These are phyloP conservation scores for Chunga burmeisteri DNA, from an alignment of 2,113 vertebrate species.

Conservation along the genomic window DNA sequence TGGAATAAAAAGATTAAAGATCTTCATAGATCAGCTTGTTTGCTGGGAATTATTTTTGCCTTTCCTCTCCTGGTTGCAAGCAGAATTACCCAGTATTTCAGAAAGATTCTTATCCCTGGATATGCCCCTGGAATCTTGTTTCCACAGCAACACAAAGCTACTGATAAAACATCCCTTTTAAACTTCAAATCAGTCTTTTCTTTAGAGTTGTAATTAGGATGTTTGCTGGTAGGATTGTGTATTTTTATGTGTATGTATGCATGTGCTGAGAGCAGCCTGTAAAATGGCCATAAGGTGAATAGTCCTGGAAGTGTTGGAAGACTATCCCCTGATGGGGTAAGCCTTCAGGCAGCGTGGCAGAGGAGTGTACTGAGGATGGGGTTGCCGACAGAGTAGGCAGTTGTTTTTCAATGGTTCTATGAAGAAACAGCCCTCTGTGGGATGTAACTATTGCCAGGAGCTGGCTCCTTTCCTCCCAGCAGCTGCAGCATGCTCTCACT, in stretches of 20 bases:
- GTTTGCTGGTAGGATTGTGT: not conserved
- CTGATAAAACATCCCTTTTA: slow-evolving; percentile 14
- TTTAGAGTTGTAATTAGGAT: not conserved
- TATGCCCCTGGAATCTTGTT: slow-evolving; percentile 50
- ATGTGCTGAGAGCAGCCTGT: not conserved
- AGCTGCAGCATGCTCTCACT: slow-evolving; percentile 42
- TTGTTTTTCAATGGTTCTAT: not conserved
- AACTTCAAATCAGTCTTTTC: not conserved
- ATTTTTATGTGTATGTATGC: not conserved
- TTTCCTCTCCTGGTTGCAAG: not conserved
- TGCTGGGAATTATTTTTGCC: slow-evolving; percentile 10
- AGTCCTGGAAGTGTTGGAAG: not conserved
- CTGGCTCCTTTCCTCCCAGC: slow-evolving; percentile 1
- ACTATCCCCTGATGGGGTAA: not conserved
- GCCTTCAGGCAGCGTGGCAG: not conserved
- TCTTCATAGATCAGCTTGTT: not conserved
- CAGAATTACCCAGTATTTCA: slow-evolving; percentile 1
- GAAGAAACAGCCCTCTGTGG: not conserved
- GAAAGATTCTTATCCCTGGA: not conserved
- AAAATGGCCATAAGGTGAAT: not conserved
- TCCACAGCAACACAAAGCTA: slow-evolving; percentile 40
- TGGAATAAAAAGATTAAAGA: not conserved
- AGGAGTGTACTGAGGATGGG: not conserved
- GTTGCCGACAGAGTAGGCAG: not conserved
- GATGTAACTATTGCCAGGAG: not conserved